A percentile compares a stretch with the other conserved stretches of the same genome.
Evolutionary conservation across 2,113 vertebrate species (phyloP).

Genomic region (Conger conger): DNA sequence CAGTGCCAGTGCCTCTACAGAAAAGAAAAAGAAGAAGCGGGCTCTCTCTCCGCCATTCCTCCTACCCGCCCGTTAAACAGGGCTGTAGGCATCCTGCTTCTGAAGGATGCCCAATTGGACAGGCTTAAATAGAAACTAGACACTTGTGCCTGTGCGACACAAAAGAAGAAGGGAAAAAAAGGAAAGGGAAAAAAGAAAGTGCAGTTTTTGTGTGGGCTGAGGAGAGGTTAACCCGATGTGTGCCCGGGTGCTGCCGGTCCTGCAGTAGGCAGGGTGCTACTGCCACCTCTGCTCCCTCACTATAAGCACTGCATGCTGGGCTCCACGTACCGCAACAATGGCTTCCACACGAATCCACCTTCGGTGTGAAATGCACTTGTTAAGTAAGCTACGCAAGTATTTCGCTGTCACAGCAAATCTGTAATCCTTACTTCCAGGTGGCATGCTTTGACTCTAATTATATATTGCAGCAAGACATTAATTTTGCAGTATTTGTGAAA

Average conservation of each 20-base stretch:
- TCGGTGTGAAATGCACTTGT: neutral
- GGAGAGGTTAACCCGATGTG: conserved; percentile 30
- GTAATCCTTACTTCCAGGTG: too few relatives aligned
- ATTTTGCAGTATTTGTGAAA: too few relatives aligned
- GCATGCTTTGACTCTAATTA: too few relatives aligned
- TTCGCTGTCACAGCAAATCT: too few relatives aligned
- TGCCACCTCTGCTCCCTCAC: neutral
- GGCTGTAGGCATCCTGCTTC: conserved; percentile 24
- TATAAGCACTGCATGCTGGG: neutral
- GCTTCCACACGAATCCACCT: neutral
- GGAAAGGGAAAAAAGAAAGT: conserved; percentile 5
- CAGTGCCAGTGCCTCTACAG: conserved; percentile 26
- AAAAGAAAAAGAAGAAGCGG: conserved; percentile 29
- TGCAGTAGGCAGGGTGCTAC: neutral
- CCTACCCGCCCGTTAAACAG: conserved; percentile 9
- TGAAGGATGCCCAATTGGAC: conserved; percentile 29
- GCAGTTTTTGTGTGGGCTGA: conserved; percentile 17
- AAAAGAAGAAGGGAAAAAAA: conserved; percentile 21
- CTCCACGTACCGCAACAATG: neutral
- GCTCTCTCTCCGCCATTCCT: neutral
- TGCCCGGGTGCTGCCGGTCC: neutral
- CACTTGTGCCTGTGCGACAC: conserved; percentile 31
- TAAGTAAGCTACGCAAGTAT: neutral
- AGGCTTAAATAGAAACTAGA: conserved; percentile 35
- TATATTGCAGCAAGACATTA: too few relatives aligned